These are phyloP conservation scores for Zaprionus ghesquierei DNA, from an alignment of 1,140 invertebrate genomes.

Conservation along the genomic window DNA sequence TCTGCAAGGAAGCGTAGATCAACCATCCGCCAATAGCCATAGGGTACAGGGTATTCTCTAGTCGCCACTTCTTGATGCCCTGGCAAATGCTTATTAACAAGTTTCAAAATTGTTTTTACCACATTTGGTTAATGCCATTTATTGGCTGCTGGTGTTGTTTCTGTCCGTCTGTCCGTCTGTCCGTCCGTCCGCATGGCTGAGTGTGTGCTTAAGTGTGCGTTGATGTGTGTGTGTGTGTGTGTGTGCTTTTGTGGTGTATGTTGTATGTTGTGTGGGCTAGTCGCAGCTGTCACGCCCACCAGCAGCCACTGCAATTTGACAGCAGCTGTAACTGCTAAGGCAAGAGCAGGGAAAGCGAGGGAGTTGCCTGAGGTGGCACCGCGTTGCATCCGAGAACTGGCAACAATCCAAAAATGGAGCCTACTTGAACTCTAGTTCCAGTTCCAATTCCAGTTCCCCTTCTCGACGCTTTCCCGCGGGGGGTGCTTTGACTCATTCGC, in stretches of 20 bases:
- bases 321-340: slow-evolving; percentile 29
- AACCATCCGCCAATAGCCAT: no score
- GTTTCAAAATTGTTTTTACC: slow-evolving; percentile 77
- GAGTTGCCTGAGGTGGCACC: slow-evolving; percentile 5
- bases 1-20: no score
- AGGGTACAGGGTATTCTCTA: background rate
- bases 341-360: background rate
- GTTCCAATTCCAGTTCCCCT: slow-evolving; percentile 2
- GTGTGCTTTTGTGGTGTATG: no score
- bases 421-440: slow-evolving; percentile 34
- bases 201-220: slow-evolving; percentile 10
- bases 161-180: slow-evolving; percentile 16
- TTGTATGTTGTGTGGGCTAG: slow-evolving; percentile 54
- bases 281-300: slow-evolving; percentile 61
- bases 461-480: background rate
- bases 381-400: slow-evolving; percentile 49
- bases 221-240: background rate
- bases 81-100: slow-evolving; percentile 61
- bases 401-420: slow-evolving; percentile 56
- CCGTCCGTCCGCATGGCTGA: slow-evolving; percentile 11
- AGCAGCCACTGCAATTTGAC: slow-evolving; percentile 57
- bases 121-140: slow-evolving; percentile 78
- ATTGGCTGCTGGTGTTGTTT: slow-evolving; percentile 60
- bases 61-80: background rate
- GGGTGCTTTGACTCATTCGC: slow-evolving; percentile 21